Evolutionary conservation across 2,888 invertebrate species (phyloP).

Genomic region (Cerastis rubricosa): DNA sequence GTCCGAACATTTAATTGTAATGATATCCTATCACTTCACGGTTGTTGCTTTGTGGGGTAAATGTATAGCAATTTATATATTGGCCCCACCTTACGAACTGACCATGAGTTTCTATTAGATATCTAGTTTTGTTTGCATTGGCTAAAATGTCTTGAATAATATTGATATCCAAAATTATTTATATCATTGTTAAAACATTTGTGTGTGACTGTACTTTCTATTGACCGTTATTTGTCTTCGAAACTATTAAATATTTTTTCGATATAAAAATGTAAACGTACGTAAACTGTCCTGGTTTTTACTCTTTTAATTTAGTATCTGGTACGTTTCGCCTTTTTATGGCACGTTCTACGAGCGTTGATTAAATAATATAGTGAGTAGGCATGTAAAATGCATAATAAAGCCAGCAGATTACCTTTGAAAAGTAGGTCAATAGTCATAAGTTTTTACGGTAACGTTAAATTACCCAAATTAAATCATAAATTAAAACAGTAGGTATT

Average conservation of each 20-base stretch:
- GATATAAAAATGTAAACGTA: neutral
- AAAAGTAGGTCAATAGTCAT: conserved; percentile 59
- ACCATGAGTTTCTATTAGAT: neutral
- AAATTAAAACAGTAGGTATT: conserved; percentile 2
- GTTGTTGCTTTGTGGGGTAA: conserved; percentile 36
- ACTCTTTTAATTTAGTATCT: neutral
- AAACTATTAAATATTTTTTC: neutral
- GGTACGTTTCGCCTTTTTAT: neutral
- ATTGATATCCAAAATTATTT: neutral
- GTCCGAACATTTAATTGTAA: conserved; percentile 27
- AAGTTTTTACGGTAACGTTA: conserved; percentile 28
- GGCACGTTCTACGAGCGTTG: neutral
- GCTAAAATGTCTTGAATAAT: neutral
- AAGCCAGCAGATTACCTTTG: conserved; percentile 55
- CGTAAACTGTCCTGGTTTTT: neutral
- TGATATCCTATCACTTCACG: conserved; percentile 47
- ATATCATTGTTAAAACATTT: neutral
- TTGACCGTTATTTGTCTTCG: neutral
- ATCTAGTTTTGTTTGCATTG: neutral
- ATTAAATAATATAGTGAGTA: neutral
- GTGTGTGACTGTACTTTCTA: conserved; percentile 8
- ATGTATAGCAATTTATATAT: conserved; percentile 5
- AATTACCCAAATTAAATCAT: conserved; percentile 42
- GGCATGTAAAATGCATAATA: conserved; percentile 31
- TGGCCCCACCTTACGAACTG: neutral